Evolutionary conservation across 2,888 invertebrate species (phyloP).

Genomic region (Rapana venosa): DNA sequence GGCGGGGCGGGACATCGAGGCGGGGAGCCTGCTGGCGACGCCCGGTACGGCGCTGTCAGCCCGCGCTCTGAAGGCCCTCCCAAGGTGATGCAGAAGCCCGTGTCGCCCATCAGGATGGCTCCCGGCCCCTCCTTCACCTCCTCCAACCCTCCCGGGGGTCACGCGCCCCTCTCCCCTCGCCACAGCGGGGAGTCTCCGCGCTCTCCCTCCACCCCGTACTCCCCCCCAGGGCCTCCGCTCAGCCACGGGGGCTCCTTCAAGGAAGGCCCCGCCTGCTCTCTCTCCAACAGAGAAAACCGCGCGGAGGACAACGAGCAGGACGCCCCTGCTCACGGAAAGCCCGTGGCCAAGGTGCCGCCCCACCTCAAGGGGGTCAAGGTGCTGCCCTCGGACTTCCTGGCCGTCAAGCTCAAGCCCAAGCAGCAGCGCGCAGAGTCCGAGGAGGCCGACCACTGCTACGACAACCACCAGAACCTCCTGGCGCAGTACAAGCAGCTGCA

Average conservation of each 20-base stretch:
- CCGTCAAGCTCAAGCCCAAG: constrained; percentile 53
- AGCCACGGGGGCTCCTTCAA: constrained; percentile 38
- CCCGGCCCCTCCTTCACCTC: not conserved
- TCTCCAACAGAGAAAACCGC: constrained; percentile 70
- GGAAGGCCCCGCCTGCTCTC: constrained; percentile 60
- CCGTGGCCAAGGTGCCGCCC: constrained; percentile 72
- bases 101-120: constrained; percentile 20
- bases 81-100: constrained; percentile 48
- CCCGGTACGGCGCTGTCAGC: constrained; percentile 23
- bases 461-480: constrained; percentile 50
- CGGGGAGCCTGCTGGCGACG: not conserved
- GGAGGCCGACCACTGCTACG: constrained; percentile 47
- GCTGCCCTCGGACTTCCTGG: constrained; percentile 61
- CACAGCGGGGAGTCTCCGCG: constrained; percentile 36
- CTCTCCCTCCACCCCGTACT: constrained; percentile 47
- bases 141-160: not conserved
- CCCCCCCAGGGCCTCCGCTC: constrained; percentile 39
- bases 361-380: constrained; percentile 72
- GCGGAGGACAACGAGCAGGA: constrained; percentile 21
- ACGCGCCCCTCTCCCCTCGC: constrained; percentile 49
- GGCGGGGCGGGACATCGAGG: not conserved
- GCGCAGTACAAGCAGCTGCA: constrained; percentile 44
- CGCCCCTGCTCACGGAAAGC: constrained; percentile 53
- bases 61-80: constrained; percentile 46
- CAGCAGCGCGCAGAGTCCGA: constrained; percentile 41